Base-by-base conservation (phyloP, 2,113 vertebrate genomes). In the Anhinga anhinga region DNA sequence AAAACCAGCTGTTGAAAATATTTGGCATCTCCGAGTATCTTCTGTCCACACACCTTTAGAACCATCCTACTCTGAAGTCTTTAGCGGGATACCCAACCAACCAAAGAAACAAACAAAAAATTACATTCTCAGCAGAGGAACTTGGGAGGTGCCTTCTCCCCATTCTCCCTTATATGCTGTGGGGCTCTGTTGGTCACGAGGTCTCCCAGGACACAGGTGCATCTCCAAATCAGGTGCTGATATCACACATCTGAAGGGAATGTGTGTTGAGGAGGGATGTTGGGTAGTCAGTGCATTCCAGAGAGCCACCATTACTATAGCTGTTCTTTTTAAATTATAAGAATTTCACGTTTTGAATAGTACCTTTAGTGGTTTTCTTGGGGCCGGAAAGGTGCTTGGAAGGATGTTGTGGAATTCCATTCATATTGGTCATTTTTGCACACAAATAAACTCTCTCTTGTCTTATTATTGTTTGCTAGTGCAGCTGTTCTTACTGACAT, bases 1-100 rank as follows among this genome's bases (percentile, higher is more conserved):
- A 27, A 23, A 69, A 29, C 0, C 3, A 47, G 61, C 27, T 61
- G 8, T 23, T 61, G 40, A 36, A 29, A 88, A 11, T 11, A 30
- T 0, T 11, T 25, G 3, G 5, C 55, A 19, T 49, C 6, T 11
- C 2, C 19, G 6, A 49, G 7, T 1, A 0, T 36, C 16, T 34
- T 6, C n/a, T 50, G 3, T 7, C 26, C 2, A 18, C 1, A 1
- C 1, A 2, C 38, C 62, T 61, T 59, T 7, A 76, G 20, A 84
- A 11, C n/a, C 13, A 59, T 11, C 47, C 23, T 67, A 2, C 7
- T 26, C 19, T 2, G 5, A 79, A 45, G 7, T 29, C 21, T 38
- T 45, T 22, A 0, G 30, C 11, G 91, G 38, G 47, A 38, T 52
- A 30, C 36, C 10, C 8, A 13, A 82, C 23, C 8, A 26, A 52